These are phyloP conservation scores for Rhinoderma darwinii DNA, from an alignment of 2,113 vertebrate genomes.

Conservation along the genomic window DNA sequence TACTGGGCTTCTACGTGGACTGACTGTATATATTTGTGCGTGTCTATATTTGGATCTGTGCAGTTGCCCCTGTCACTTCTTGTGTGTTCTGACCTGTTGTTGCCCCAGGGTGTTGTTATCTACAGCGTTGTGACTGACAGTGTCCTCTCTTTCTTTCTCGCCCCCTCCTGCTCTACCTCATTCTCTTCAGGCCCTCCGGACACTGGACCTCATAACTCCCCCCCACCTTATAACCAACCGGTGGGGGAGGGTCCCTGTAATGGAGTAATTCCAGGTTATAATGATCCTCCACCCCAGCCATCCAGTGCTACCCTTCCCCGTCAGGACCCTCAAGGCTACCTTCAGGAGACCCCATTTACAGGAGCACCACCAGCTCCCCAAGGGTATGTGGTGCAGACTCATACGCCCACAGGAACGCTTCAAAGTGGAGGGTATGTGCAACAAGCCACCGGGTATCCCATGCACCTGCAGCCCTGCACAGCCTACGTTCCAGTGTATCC, in stretches of 20 bases:
- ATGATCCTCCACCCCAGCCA: conserved; percentile 60
- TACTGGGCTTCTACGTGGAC: not conserved
- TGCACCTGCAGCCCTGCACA: conserved; percentile 91
- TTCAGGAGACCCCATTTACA: conserved; percentile 82
- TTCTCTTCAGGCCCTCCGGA: conserved; percentile 78
- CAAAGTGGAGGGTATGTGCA: conserved; percentile 85
- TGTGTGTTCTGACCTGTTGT: conserved; percentile 20
- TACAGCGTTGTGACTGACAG: conserved; percentile 31
- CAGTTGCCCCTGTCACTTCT: conserved; percentile 39
- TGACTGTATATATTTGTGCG: not conserved
- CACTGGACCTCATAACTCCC: conserved; percentile 80
- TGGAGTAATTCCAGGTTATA: conserved; percentile 62
- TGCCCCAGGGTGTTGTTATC: not conserved
- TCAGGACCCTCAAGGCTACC: conserved; percentile 76
- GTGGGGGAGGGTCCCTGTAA: conserved; percentile 59
- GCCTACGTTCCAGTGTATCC: conserved; percentile 91
- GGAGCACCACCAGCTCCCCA: conserved; percentile 69
- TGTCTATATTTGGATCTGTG: not conserved
- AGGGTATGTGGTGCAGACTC: conserved; percentile 86
- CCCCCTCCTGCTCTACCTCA: not conserved
- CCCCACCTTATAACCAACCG: conserved; percentile 81
- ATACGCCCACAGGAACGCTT: conserved; percentile 74
- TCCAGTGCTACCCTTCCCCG: conserved; percentile 74
- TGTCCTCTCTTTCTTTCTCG: not conserved
- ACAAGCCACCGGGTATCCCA: conserved; percentile 77